phyloP scores from a whole-genome alignment of 30 jellyfish, hydroid and myxozoan species.

The Aurelia sp. region DNA sequence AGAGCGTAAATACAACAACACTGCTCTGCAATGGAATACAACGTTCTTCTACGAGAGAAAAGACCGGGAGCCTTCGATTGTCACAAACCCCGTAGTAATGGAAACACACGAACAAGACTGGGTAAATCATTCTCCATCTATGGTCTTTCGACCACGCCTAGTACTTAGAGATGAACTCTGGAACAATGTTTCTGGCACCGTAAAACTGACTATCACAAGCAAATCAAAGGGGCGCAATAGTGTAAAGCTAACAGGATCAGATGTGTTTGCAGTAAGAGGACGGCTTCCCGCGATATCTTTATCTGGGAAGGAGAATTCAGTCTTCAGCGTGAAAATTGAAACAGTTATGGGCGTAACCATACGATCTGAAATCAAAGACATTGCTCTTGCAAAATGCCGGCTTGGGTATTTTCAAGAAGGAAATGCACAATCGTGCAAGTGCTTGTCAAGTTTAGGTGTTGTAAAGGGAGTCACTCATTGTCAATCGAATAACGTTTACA shows the following conservation, averaged over 20 bases:
- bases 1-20: constrained; percentile 52
- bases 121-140: constrained; percentile 43
- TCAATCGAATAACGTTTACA: constrained; percentile 53
- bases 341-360: constrained; percentile 70
- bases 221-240: neutral
- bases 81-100: constrained; percentile 67
- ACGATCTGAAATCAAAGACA: neutral
- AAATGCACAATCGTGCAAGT: constrained; percentile 34
- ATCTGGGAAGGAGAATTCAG: constrained; percentile 21
- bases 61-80: constrained; percentile 41
- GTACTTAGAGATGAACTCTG: constrained; percentile 60
- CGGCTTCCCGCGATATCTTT: constrained; percentile 50
- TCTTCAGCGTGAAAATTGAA: constrained; percentile 22
- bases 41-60: constrained; percentile 3
- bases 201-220: constrained; percentile 30
- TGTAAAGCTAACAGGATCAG: constrained; percentile 44
- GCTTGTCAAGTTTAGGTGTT: constrained; percentile 44
- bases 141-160: constrained; percentile 53
- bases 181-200: constrained; percentile 47
- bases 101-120: constrained; percentile 41
- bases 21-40: constrained; percentile 52
- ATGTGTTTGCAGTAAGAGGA: constrained; percentile 52
- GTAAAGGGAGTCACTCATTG: constrained; percentile 69
- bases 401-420: constrained; percentile 53
- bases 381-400: constrained; percentile 39